These are phyloP conservation scores for Proctacanthus coquilletti DNA, from an alignment of 1,140 invertebrate genomes.

Conservation along the genomic window DNA sequence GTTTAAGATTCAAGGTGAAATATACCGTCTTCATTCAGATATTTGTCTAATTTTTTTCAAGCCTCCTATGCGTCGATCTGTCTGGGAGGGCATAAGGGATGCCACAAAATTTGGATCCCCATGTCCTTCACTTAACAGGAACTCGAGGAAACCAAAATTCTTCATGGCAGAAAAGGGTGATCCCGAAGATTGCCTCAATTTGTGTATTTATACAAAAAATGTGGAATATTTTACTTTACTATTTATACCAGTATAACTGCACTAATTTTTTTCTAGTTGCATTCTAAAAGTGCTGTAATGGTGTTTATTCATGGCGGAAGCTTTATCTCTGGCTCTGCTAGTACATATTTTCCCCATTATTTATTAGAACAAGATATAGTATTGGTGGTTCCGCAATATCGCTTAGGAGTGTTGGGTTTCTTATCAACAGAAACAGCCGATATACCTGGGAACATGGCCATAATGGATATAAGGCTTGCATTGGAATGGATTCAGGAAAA, in stretches of 20 bases:
- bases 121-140: no score
- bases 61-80: slow-evolving; percentile 16
- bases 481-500: slow-evolving; percentile 45
- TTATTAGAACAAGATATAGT: slow-evolving; percentile 59
- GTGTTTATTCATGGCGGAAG: slow-evolving; percentile 28
- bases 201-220: slow-evolving; percentile 25
- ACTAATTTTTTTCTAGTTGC: not conserved
- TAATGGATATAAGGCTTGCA: slow-evolving; percentile 27
- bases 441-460: slow-evolving; percentile 22
- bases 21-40: slow-evolving; percentile 1
- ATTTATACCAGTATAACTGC: no score
- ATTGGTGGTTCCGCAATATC: slow-evolving; percentile 64
- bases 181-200: slow-evolving; percentile 25
- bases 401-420: slow-evolving; percentile 43
- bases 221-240: no score
- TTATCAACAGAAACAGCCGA: slow-evolving; percentile 27
- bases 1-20: slow-evolving; percentile 19
- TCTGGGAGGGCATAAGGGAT: slow-evolving; percentile 14
- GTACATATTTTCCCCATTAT: slow-evolving; percentile 52
- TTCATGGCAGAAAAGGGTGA: slow-evolving; percentile 15
- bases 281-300: slow-evolving; percentile 19
- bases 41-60: slow-evolving; percentile 6
- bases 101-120: slow-evolving; percentile 19
- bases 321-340: slow-evolving; percentile 27
- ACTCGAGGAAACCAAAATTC: no score